Percentiles rank a stretch among this genome's conserved stretches.
phyloP scores from a whole-genome alignment of 1,140 invertebrate species.

The Melitaea cinxia region DNA sequence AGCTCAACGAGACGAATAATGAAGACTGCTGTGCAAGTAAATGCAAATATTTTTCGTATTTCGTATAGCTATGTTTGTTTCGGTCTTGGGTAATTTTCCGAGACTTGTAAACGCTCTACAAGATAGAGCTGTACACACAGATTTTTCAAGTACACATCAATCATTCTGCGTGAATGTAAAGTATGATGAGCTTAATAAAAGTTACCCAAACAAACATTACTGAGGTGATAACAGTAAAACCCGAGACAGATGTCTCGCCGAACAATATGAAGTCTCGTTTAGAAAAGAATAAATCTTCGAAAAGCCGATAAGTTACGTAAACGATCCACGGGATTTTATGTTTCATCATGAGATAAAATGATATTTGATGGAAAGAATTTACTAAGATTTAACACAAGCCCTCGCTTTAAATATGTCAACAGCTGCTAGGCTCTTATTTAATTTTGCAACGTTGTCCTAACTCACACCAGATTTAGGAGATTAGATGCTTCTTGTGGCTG shows the following conservation, averaged over 20 bases:
- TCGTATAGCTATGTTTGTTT: neutral
- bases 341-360: constrained; percentile 28
- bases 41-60: neutral
- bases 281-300: constrained; percentile 41
- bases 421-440: constrained; percentile 7
- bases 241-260: constrained; percentile 17
- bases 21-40: neutral
- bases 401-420: neutral
- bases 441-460: neutral
- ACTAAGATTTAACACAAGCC: constrained; percentile 12
- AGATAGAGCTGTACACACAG: neutral
- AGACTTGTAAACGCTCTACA: too few relatives aligned
- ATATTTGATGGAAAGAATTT: constrained; percentile 15
- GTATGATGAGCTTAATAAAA: neutral
- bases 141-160: neutral
- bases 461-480: neutral
- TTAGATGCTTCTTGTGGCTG: neutral
- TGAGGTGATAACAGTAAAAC: constrained; percentile 7
- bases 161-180: constrained; percentile 1
- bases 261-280: constrained; percentile 32
- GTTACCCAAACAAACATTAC: constrained; percentile 5
- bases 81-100: neutral
- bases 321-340: constrained; percentile 29
- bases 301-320: constrained; percentile 40
- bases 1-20: constrained; percentile 27